Evolutionary conservation across 2,113 vertebrate genomes (phyloP).

Genomic region (Tragelaphus imberbis): DNA sequence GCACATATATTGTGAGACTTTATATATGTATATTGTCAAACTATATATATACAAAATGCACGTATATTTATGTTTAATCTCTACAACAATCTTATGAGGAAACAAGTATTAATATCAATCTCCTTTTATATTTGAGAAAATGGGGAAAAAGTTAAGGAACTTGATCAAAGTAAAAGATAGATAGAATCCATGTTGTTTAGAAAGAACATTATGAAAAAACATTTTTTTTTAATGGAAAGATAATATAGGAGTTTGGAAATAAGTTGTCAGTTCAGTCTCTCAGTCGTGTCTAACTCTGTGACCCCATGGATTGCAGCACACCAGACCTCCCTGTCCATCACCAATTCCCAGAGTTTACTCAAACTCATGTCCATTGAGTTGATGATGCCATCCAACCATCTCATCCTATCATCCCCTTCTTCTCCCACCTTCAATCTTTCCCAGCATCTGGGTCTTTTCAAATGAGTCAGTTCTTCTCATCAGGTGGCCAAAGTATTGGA

Average conservation of each 20-base stretch:
- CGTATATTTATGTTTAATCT: not conserved
- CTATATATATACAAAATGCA: not conserved
- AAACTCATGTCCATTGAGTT: not conserved
- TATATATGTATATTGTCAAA: not conserved
- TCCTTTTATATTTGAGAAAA: not conserved
- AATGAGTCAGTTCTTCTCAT: not conserved
- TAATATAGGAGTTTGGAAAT: not conserved
- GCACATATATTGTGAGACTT: not conserved
- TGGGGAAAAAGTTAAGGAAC: not conserved
- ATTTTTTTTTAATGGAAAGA: not conserved
- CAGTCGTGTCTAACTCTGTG: not conserved
- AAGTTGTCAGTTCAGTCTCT: not conserved
- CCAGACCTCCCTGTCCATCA: not conserved
- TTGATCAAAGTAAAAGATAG: not conserved
- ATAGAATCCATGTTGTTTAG: not conserved
- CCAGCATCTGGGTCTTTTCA: not conserved
- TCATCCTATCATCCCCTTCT: not conserved
- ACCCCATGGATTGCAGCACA: not conserved
- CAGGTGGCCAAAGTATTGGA: not conserved
- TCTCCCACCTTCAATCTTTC: rapidly evolving
- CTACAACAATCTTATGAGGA: not conserved
- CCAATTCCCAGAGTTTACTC: not conserved
- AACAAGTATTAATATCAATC: not conserved
- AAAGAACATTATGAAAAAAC: not conserved
- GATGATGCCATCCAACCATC: not conserved